These are phyloP conservation scores for Seriola rivoliana DNA, from an alignment of 2,113 vertebrate genomes.

Conservation along the genomic window DNA sequence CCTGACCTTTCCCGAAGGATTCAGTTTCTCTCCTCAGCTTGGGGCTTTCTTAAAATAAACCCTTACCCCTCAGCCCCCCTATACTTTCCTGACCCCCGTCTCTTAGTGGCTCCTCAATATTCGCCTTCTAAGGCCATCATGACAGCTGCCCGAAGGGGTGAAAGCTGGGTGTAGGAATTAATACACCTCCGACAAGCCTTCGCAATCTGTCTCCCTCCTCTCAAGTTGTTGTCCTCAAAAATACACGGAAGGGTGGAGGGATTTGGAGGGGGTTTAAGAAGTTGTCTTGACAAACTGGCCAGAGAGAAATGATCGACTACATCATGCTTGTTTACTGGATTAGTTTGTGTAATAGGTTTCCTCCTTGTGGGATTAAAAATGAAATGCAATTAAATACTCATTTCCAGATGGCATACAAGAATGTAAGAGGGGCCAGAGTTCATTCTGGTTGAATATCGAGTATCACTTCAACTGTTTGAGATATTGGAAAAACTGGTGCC, in stretches of 20 bases:
- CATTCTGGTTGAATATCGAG: slow-evolving; percentile 2
- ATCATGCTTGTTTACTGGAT: slow-evolving; percentile 7
- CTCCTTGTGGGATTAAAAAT: slow-evolving; percentile 4
- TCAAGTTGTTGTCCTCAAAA: slow-evolving; percentile 77
- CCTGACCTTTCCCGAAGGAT: slow-evolving; percentile 87
- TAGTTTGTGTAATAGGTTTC: neutral
- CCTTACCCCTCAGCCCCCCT: slow-evolving; percentile 69
- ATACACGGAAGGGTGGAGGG: slow-evolving; percentile 58
- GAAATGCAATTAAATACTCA: neutral
- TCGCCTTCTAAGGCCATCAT: slow-evolving; percentile 88
- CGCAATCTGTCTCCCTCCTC: slow-evolving; percentile 66
- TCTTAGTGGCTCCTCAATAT: slow-evolving; percentile 81
- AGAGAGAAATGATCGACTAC: slow-evolving; percentile 11
- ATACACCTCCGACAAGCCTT: slow-evolving; percentile 78
- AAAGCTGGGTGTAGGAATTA: slow-evolving; percentile 78
- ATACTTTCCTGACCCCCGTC: slow-evolving; percentile 68
- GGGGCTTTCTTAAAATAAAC: slow-evolving; percentile 86
- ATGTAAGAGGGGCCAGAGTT: neutral
- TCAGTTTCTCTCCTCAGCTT: slow-evolving; percentile 84
- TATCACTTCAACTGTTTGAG: neutral
- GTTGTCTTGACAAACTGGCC: slow-evolving; percentile 51
- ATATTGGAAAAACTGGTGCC: neutral
- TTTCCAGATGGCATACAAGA: slow-evolving; percentile 9
- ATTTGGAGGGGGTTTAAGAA: slow-evolving; percentile 14
- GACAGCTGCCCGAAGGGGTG: slow-evolving; percentile 82